Conservation (phyloP, 2,888 invertebrate genomes). For the Cordilura impudica region DNA sequence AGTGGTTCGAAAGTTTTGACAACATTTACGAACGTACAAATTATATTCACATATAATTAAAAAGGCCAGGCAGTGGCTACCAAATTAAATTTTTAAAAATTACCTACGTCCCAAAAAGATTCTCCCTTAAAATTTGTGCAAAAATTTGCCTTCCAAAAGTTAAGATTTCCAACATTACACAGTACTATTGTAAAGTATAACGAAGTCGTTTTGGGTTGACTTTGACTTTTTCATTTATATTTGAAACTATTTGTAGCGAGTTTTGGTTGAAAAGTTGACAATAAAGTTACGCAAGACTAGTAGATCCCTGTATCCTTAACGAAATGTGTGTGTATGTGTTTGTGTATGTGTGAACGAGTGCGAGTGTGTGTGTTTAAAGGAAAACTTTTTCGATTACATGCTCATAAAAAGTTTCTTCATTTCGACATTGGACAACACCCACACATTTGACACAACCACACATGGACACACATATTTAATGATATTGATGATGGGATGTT, state of each 20-base stretch:
- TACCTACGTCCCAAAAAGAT: too few relatives aligned
- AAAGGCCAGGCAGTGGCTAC: too few relatives aligned
- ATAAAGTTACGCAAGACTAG: constrained; percentile 43
- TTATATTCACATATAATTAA: too few relatives aligned
- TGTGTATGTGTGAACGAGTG: not conserved
- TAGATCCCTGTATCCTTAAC: not conserved
- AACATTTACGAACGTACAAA: too few relatives aligned
- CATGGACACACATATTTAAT: constrained; percentile 51
- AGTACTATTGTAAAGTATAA: too few relatives aligned
- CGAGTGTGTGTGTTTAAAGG: constrained; percentile 29
- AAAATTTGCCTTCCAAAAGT: too few relatives aligned
- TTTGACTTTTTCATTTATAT: not conserved
- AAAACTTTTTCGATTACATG: constrained; percentile 66
- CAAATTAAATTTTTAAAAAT: too few relatives aligned
- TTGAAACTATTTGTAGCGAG: not conserved
- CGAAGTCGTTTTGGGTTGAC: not conserved
- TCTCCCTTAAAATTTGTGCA: too few relatives aligned
- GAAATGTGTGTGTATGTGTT: not conserved
- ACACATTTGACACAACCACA: constrained; percentile 55
- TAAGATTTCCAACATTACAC: too few relatives aligned
- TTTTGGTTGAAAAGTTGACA: constrained; percentile 48
- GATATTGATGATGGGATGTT: constrained; percentile 45
- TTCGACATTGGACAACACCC: constrained; percentile 59
- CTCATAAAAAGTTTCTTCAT: constrained; percentile 64
- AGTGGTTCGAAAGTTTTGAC: too few relatives aligned